These are phyloP conservation scores for Drosophila niveifrons DNA, from an alignment of 2,888 invertebrate genomes.

Conservation along the genomic window DNA sequence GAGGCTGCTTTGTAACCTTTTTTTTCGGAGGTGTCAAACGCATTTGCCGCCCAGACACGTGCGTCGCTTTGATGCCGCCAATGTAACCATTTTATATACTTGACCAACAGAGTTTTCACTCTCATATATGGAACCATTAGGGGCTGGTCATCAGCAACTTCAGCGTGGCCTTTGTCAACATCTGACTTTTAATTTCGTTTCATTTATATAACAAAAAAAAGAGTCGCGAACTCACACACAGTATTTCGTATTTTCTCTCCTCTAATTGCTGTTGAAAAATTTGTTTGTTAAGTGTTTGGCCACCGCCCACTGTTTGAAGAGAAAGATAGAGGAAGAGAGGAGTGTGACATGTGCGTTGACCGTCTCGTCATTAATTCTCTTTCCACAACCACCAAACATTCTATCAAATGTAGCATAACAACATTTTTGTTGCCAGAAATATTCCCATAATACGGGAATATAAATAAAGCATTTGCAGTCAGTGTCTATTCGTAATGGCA, in stretches of 20 bases:
- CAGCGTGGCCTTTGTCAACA: slow-evolving; percentile 68
- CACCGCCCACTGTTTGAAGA: slow-evolving; percentile 33
- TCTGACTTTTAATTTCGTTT: slow-evolving; percentile 76
- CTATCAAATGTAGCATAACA: slow-evolving; percentile 72
- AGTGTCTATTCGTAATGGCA: slow-evolving; percentile 61
- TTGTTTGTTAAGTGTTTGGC: slow-evolving; percentile 70
- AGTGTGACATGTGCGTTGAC: slow-evolving; percentile 47
- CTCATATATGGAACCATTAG: slow-evolving; percentile 42
- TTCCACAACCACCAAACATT: slow-evolving; percentile 41
- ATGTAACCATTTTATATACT: slow-evolving; percentile 25
- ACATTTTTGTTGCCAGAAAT: slow-evolving; percentile 25
- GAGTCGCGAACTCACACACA: slow-evolving; percentile 21
- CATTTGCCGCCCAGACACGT: slow-evolving; percentile 68
- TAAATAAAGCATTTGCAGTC: slow-evolving; percentile 63
- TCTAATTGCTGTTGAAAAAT: slow-evolving; percentile 72
- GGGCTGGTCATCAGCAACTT: slow-evolving; percentile 44
- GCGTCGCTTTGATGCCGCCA: slow-evolving; percentile 54
- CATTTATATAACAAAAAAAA: slow-evolving; percentile 66
- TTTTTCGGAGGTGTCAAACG: slow-evolving; percentile 74
- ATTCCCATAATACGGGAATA: slow-evolving; percentile 48
- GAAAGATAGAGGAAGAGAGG: too few relatives aligned
- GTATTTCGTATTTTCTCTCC: slow-evolving; percentile 26
- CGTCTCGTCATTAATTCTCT: slow-evolving; percentile 25
- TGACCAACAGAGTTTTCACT: slow-evolving; percentile 36
- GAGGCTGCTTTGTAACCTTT: slow-evolving; percentile 62